Evolutionary conservation across 2,888 invertebrate species (phyloP).

Genomic region (Blastobasis lacticolella): DNA sequence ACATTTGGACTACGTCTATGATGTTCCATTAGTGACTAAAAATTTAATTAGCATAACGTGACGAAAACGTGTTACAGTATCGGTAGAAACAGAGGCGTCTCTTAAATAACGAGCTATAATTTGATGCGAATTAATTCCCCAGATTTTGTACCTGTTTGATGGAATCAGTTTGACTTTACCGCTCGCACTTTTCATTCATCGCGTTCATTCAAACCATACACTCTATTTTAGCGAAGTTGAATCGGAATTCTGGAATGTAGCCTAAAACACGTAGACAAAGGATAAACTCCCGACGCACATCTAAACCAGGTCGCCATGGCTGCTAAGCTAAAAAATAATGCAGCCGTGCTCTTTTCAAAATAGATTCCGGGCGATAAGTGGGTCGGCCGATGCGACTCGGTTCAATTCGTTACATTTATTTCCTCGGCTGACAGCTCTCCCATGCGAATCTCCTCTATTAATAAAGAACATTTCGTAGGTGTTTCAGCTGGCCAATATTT

Average conservation of each 20-base stretch:
- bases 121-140: too few relatives aligned
- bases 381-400: conserved; percentile 53
- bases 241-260: too few relatives aligned
- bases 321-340: conserved; percentile 54
- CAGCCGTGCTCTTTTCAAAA: conserved; percentile 62
- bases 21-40: conserved; percentile 14
- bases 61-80: not conserved
- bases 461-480: not conserved
- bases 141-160: too few relatives aligned
- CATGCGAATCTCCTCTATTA: conserved; percentile 6
- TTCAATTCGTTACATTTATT: conserved; percentile 26
- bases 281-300: conserved; percentile 7
- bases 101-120: too few relatives aligned
- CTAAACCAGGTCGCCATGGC: conserved; percentile 51
- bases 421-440: conserved; percentile 9
- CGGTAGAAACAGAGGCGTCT: too few relatives aligned
- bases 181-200: too few relatives aligned
- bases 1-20: conserved; percentile 25
- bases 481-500: too few relatives aligned
- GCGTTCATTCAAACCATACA: too few relatives aligned
- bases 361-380: conserved; percentile 53
- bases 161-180: too few relatives aligned
- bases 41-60: conserved; percentile 4
- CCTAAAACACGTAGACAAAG: conserved; percentile 13
- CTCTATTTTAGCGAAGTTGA: not conserved